Conservation (phyloP, 2,888 invertebrate species). For the Pyrocoelia pectoralis region DNA sequence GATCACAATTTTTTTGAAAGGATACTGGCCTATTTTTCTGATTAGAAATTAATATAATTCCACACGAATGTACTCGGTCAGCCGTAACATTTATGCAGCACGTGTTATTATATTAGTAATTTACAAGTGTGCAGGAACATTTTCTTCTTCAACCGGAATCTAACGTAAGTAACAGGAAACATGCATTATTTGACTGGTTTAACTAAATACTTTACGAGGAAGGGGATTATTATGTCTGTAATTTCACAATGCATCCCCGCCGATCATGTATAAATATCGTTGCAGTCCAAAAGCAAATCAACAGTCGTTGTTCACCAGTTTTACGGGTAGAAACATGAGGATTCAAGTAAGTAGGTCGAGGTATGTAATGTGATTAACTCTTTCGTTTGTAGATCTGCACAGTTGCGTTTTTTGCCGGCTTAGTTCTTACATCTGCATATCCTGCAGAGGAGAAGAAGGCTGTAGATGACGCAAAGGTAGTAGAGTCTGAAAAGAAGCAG, state of each 20-base stretch:
- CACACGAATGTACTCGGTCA: background rate
- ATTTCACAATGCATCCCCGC: slow-evolving; percentile 15
- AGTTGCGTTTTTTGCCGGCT: slow-evolving; percentile 53
- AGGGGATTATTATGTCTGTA: slow-evolving; percentile 8
- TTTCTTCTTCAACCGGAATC: slow-evolving; percentile 13
- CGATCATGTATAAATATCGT: slow-evolving; percentile 24
- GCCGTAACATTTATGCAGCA: slow-evolving; percentile 12
- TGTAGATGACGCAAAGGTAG: slow-evolving; percentile 44
- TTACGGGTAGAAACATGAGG: slow-evolving; percentile 46
- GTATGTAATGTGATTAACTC: background rate
- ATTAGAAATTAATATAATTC: background rate
- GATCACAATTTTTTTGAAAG: background rate
- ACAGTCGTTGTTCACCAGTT: slow-evolving; percentile 50
- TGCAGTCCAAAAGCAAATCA: slow-evolving; percentile 31
- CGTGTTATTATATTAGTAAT: slow-evolving; percentile 5
- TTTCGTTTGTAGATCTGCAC: slow-evolving; percentile 51
- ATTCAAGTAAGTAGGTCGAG: slow-evolving; percentile 50
- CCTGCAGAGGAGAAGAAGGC: slow-evolving; percentile 47
- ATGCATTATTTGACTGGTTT: slow-evolving; percentile 15
- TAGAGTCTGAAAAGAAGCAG: slow-evolving; percentile 49
- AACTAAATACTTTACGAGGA: slow-evolving; percentile 7
- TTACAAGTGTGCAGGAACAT: slow-evolving; percentile 12
- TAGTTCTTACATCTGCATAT: slow-evolving; percentile 53
- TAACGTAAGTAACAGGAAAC: slow-evolving; percentile 23
- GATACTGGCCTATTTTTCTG: background rate